Base-by-base conservation (phyloP, 1,140 invertebrate species). In the Hyphantria cunea region DNA sequence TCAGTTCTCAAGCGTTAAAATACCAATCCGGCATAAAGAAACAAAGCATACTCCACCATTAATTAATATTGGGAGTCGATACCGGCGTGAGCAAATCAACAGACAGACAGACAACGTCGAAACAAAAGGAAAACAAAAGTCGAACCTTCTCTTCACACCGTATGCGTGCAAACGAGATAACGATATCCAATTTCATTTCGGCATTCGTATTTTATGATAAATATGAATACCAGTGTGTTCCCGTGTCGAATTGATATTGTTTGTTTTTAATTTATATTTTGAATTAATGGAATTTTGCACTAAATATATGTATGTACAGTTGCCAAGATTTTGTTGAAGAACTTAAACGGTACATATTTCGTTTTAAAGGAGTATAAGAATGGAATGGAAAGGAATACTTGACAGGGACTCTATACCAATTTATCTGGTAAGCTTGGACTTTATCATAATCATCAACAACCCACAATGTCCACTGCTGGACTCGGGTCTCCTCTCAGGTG, bases 241-340 rank as follows among this genome's bases (percentile, higher is more conserved):
- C 62, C 81, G 76, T 86, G 82, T 85, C 72, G 77, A 72, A 83
- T 82, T 82, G 82, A 79, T 84, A 82, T 84, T 87, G 83, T 84
- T 78, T 76, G 70, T 72, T 76, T 84, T 86, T 85, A 79, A 85
- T 86, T 86, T 83, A 79, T 82, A 81, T 85, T 74, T 76, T 80
- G 76, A 74, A 73, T 72, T 66, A 66, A 66, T 67, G 53, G 66
- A 61, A 74, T 77, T 76, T 72, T 69, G 70, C 77, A 76, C 70
- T 72, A 74, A 80, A 84, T n/a, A n/a, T n/a, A n/a, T 80, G 76
- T 80, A 86, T 79, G 72, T 68, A 47, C 59, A 49, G 72, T 78
- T 77, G 74, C 70, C 74, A 72, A 47, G 56, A 60, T 60, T 60
- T 60, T 12, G 50, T 25, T 45, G 37, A 17, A 32, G 33, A 51